A percentile compares a stretch with the other conserved stretches of the same genome.
These are phyloP conservation scores for Prunella strophiata DNA, from an alignment of 2,797 vertebrate genomes.

Conservation along the genomic window DNA sequence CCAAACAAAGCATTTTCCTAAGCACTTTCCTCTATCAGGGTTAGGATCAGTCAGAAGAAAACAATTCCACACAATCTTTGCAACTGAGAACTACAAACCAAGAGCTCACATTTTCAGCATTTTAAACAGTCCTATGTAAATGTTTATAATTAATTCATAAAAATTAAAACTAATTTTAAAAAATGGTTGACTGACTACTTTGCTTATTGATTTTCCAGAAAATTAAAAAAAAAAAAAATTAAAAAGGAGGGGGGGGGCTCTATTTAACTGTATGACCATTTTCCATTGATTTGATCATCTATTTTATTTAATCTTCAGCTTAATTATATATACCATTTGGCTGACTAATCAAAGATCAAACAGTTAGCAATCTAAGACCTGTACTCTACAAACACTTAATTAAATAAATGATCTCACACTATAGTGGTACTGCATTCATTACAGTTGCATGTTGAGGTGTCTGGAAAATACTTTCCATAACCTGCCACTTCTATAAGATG, in stretches of 20 bases:
- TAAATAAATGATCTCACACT: conserved; percentile 37
- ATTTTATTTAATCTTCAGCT: conserved; percentile 22
- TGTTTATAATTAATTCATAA: not conserved
- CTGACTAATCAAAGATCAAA: conserved; percentile 54
- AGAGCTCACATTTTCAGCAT: not conserved
- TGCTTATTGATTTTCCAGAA: not conserved
- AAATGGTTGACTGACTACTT: not conserved
- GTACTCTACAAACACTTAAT: conserved; percentile 17
- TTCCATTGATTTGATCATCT: not conserved
- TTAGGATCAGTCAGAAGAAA: conserved; percentile 6
- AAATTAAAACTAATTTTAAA: not conserved
- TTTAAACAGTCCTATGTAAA: not conserved
- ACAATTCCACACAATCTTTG: not conserved
- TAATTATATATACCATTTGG: conserved; percentile 29
- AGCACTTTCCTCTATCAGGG: not conserved
- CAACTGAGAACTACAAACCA: not conserved
- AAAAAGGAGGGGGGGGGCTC: not conserved
- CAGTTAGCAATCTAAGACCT: conserved; percentile 30
- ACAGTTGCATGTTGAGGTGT: not conserved
- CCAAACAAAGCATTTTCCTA: conserved; percentile 3
- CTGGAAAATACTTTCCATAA: not conserved
- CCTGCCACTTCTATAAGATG: not conserved
- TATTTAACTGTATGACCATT: not conserved
- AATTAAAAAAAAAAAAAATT: not conserved
- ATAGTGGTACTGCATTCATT: not conserved